phyloP scores from a whole-genome alignment of 2,888 invertebrate species.

The Chydorus sphaericus region DNA sequence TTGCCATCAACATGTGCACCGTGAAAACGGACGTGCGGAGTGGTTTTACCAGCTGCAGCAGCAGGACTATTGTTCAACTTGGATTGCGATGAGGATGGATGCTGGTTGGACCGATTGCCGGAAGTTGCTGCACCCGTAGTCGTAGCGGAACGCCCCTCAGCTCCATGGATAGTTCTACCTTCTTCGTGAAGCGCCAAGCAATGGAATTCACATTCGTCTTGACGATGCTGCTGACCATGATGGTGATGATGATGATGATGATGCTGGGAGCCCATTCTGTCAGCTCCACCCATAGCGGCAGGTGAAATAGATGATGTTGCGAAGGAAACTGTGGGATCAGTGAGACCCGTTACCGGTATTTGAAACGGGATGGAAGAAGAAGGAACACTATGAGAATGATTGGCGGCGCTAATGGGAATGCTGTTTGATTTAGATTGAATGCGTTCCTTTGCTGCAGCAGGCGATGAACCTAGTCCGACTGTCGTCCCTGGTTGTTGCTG shows the following conservation, averaged over 20 bases:
- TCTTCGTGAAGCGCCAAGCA: slow-evolving; percentile 90
- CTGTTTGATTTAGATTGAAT: neutral
- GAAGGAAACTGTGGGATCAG: too few relatives aligned
- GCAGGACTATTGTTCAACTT: neutral
- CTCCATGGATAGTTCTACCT: slow-evolving; percentile 41
- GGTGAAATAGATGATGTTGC: too few relatives aligned
- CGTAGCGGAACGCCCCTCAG: neutral
- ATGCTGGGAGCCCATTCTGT: neutral
- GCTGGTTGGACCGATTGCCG: slow-evolving; percentile 21
- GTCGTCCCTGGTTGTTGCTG: slow-evolving; percentile 24
- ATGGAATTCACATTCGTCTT: slow-evolving; percentile 76
- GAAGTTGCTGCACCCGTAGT: slow-evolving; percentile 15
- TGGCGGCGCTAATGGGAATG: neutral
- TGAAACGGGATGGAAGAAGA: too few relatives aligned
- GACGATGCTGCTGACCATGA: slow-evolving; percentile 11
- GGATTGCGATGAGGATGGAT: too few relatives aligned
- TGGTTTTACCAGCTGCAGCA: too few relatives aligned
- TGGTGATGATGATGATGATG: slow-evolving; percentile 21
- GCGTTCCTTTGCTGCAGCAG: neutral
- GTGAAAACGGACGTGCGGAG: too few relatives aligned
- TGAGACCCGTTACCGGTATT: too few relatives aligned
- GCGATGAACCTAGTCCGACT: neutral
- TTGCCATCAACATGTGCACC: too few relatives aligned
- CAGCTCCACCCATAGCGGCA: too few relatives aligned
- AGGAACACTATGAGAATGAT: too few relatives aligned